A percentile compares a stretch with the other conserved stretches of the same genome.
These are phyloP conservation scores for Scolanthus callimorphus DNA, from an alignment of 92 coral and sea anemone genomes.

Conservation along the genomic window DNA sequence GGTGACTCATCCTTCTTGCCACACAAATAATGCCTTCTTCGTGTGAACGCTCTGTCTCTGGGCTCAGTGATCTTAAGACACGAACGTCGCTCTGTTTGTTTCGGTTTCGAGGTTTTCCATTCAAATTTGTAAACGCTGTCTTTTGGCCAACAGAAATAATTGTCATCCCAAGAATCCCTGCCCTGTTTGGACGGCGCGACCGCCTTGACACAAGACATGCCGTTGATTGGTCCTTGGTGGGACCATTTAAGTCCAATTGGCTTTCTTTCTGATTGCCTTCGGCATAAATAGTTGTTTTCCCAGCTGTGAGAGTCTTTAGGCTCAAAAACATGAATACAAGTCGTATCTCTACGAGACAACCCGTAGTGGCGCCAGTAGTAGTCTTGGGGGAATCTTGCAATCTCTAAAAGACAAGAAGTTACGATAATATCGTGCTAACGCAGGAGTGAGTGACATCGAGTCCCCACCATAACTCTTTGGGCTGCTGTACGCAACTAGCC, in stretches of 20 bases:
- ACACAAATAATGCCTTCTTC: slow-evolving; percentile 53
- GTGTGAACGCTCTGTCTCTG: slow-evolving; percentile 52
- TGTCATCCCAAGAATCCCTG: slow-evolving; percentile 41
- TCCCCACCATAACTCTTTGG: too few relatives aligned
- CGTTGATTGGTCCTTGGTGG: slow-evolving; percentile 27
- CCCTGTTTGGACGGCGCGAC: slow-evolving; percentile 33
- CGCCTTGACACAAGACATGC: slow-evolving; percentile 40
- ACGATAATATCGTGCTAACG: background rate
- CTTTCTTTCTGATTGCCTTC: slow-evolving; percentile 16
- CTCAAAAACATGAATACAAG: slow-evolving; percentile 49
- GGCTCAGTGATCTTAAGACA: slow-evolving; percentile 74
- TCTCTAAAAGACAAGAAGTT: slow-evolving; percentile 11
- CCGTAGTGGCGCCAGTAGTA: slow-evolving; percentile 31
- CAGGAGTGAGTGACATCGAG: too few relatives aligned
- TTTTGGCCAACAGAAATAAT: slow-evolving; percentile 65
- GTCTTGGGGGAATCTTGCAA: slow-evolving; percentile 26
- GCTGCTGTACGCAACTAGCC: too few relatives aligned
- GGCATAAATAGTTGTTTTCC: slow-evolving; percentile 26
- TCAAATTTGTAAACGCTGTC: slow-evolving; percentile 73
- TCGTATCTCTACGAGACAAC: slow-evolving; percentile 31
- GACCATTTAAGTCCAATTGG: slow-evolving; percentile 58
- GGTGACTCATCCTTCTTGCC: slow-evolving; percentile 60
- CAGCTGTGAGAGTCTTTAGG: slow-evolving; percentile 36
- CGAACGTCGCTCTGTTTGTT: slow-evolving; percentile 23
- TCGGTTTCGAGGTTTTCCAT: slow-evolving; percentile 63